Base-by-base conservation (phyloP, 1,140 invertebrate species). In the Conus ventricosus region DNA sequence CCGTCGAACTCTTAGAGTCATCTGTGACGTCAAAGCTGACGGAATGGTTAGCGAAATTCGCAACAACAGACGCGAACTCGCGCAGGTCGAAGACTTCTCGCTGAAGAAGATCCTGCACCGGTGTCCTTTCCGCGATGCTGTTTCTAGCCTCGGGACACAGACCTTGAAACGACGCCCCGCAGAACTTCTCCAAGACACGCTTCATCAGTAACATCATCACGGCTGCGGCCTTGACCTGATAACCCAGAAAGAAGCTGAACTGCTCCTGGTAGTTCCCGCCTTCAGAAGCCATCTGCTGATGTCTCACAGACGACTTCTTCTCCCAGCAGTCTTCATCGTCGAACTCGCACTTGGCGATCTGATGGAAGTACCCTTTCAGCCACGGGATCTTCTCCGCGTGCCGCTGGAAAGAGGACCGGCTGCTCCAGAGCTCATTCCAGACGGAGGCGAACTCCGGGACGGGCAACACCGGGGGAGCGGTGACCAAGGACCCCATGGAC, bases 211-310 rank as follows among this genome's bases (percentile, higher is more conserved):
- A 13, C 13, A 51, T 63, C 84, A 85, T 75, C 13, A 85, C 63
- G 3, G 84, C 84, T 27, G 84, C n/a, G 11, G 84, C 84, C 51
- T 85, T 87, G 71, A 87, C 53, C 17, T 78, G 39, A 54, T 87
- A 87, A 39, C 85, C 67, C 17, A 51, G 8, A 75, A 39, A 67
- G 7, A 71, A 63, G 60, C 67, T 85, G 84, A 54, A 5, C 23
- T 71, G 15, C 10, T 13, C 11, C 63, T 63, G 55, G 15, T 57
- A 6, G n/a, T 10, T 25, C 57, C 25, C 13, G 8, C 71, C 84
- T 6, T 23, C 63, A 17, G 54, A 13, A 84, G 27, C n/a, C 23
- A 27, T 67, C 55, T 84, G 83, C 25, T 63, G 8, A 10, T 27
- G 10, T 27, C 55, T 60, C 5, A 39, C 11, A 11, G 23, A 27